These are phyloP conservation scores for Dendroctonus valens DNA, from an alignment of 1,140 invertebrate species.

Conservation along the genomic window DNA sequence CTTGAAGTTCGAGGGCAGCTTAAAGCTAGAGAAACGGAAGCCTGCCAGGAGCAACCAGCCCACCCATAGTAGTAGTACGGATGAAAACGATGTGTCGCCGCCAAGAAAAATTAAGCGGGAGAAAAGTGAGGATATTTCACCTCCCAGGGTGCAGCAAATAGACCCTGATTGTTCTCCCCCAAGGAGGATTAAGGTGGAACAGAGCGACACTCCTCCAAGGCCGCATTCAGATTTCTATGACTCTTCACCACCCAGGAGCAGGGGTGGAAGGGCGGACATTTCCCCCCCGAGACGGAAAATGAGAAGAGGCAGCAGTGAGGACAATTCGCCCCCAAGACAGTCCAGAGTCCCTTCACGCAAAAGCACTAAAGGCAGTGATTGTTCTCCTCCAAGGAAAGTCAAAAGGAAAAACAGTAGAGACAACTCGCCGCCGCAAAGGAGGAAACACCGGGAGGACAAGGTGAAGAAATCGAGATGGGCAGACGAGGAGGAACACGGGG, in stretches of 20 bases:
- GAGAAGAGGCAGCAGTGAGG: constrained; percentile 31
- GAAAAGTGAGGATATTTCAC: constrained; percentile 17
- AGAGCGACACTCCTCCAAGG: constrained; percentile 14
- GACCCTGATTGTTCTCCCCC: constrained; percentile 38
- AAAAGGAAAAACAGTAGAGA: constrained; percentile 36
- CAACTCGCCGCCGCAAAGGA: constrained; percentile 31
- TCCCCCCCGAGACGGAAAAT: constrained; percentile 16
- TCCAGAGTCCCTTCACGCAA: constrained; percentile 21
- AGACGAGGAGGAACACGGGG: constrained; percentile 4
- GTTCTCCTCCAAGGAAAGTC: constrained; percentile 22
- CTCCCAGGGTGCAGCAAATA: constrained; percentile 24
- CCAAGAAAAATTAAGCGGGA: not conserved
- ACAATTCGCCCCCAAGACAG: constrained; percentile 31
- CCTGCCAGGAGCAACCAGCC: no score
- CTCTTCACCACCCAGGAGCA: constrained; percentile 40
- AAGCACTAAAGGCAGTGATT: constrained; percentile 1
- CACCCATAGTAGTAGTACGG: constrained; percentile 3
- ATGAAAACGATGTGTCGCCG: constrained; percentile 13
- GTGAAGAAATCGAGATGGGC: constrained; percentile 31
- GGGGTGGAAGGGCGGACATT: constrained; percentile 13
- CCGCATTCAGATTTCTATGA: not conserved
- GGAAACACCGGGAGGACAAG: not conserved
- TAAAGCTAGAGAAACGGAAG: constrained; percentile 29
- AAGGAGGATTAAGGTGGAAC: constrained; percentile 3
- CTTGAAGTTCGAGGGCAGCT: constrained; percentile 29